Conservation (phyloP, 2,888 invertebrate genomes). For the Idaea aversata region DNA sequence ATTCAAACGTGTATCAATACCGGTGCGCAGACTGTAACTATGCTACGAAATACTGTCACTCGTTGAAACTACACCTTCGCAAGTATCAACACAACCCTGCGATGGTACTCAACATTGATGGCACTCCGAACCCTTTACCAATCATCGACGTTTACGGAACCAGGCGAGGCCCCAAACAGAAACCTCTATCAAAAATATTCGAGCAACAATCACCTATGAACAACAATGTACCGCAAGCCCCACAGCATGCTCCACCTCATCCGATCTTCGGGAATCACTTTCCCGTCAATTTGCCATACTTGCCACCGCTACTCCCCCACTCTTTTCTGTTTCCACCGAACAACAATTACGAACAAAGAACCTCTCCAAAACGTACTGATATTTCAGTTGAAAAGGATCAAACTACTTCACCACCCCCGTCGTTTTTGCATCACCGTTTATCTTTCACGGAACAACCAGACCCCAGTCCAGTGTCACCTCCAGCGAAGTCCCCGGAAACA, state of each 20-base stretch:
- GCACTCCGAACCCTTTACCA: conserved; percentile 91
- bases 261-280: conserved; percentile 69
- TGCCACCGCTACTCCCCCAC: conserved; percentile 71
- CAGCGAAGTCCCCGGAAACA: conserved; percentile 50
- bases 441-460: conserved; percentile 56
- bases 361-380: conserved; percentile 53
- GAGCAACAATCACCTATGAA: conserved; percentile 53
- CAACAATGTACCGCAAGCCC: conserved; percentile 46
- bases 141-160: conserved; percentile 96
- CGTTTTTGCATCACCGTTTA: conserved; percentile 64
- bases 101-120: conserved; percentile 93
- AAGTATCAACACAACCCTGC: conserved; percentile 96
- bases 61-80: conserved; percentile 95
- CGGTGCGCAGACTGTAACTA: conserved; percentile 96
- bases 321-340: conserved; percentile 75
- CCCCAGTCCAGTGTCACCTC: conserved; percentile 39
- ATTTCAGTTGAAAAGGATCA: conserved; percentile 45
- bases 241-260: conserved; percentile 55
- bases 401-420: conserved; percentile 52
- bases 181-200: conserved; percentile 62
- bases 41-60: conserved; percentile 98
- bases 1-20: conserved; percentile 95
- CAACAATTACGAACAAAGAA: conserved; percentile 63
- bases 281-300: conserved; percentile 68
- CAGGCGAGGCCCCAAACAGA: conserved; percentile 90